A percentile compares a stretch with the other conserved stretches of the same genome.
Evolutionary conservation across 2,113 vertebrate genomes (phyloP).

Genomic region (Tylochromis polylepis): DNA sequence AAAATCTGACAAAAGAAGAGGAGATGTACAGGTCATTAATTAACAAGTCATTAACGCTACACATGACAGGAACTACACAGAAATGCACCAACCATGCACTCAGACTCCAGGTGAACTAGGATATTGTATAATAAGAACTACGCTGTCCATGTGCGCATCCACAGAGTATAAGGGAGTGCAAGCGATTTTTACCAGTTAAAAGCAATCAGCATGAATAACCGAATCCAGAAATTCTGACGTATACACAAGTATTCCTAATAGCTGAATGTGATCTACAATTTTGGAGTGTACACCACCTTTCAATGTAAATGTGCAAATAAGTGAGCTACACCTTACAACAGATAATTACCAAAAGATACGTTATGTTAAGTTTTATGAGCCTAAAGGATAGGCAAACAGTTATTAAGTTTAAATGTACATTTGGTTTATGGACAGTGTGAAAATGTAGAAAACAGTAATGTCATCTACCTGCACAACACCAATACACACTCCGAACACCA

Average conservation of each 20-base stretch:
- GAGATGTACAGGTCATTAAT: not conserved
- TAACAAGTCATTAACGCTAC: not conserved
- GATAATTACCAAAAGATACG: not conserved
- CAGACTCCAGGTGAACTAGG: not conserved
- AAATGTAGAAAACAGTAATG: not conserved
- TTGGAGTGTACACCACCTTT: not conserved
- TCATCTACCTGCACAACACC: conserved; percentile 78
- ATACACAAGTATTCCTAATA: not conserved
- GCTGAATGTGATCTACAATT: not conserved
- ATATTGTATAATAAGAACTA: not conserved
- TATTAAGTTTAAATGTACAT: not conserved
- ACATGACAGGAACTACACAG: not conserved
- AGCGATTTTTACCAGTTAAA: not conserved
- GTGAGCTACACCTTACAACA: not conserved
- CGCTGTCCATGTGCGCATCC: not conserved
- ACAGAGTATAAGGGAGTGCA: not conserved
- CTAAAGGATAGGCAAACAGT: not conserved
- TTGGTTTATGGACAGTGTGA: not conserved
- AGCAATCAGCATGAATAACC: not conserved
- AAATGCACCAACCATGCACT: not conserved
- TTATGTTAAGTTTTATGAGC: not conserved
- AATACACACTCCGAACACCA: conserved; percentile 80
- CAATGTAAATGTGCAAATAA: not conserved
- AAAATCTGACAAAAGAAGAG: conserved; percentile 63
- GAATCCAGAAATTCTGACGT: not conserved